Evolutionary conservation across 2,113 vertebrate species (phyloP).

Genomic region (Heloderma charlesbogerti): DNA sequence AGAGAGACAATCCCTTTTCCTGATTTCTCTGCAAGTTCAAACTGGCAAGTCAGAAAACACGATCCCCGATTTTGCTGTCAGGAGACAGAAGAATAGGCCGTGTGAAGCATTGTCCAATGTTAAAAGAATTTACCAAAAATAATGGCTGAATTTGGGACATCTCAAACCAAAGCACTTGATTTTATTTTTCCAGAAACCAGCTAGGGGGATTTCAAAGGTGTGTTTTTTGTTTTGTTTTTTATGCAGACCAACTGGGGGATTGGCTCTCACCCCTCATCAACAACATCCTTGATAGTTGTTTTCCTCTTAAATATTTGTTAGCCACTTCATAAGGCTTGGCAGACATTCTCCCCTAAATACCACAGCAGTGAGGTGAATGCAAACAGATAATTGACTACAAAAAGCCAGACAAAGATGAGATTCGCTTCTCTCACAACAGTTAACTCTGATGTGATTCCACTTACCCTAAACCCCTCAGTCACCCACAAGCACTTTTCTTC

Average conservation of each 20-base stretch:
- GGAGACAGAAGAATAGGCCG: background rate
- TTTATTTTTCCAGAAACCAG: no score
- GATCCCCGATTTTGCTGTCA: background rate
- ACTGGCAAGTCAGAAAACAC: background rate
- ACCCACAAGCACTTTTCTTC: background rate
- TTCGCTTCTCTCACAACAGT: background rate
- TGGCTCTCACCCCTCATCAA: background rate
- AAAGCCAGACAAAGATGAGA: background rate
- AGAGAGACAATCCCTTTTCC: background rate
- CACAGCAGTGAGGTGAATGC: background rate
- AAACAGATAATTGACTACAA: constrained; percentile 12
- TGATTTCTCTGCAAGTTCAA: constrained; percentile 8
- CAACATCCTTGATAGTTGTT: background rate
- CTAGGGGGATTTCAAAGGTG: background rate
- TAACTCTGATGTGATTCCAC: background rate
- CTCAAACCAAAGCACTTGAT: background rate
- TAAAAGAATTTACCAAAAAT: background rate
- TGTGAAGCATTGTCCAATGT: background rate
- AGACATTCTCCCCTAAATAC: constrained; percentile 20
- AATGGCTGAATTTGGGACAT: background rate
- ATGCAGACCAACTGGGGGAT: no score
- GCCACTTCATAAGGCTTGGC: constrained; percentile 12
- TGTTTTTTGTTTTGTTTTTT: background rate
- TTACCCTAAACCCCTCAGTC: background rate
- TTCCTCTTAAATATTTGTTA: constrained; percentile 4